Base-by-base conservation (phyloP, 2,113 vertebrate species). In the Tragelaphus buxtoni region DNA sequence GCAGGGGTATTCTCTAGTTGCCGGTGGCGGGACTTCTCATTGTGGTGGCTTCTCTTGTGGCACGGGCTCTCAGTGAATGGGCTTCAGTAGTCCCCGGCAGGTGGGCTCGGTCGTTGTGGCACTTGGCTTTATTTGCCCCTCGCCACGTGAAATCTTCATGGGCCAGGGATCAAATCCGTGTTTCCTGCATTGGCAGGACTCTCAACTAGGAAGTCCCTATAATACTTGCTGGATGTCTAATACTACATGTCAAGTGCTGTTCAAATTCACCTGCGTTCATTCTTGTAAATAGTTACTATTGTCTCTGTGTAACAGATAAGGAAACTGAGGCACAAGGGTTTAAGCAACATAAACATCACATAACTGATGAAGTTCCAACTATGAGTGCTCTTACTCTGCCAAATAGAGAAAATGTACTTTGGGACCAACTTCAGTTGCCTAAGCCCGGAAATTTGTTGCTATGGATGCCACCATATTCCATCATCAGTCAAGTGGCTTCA, bases 341-440 rank as follows among this genome's bases (percentile, higher is more conserved):
- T 82, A 63, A 87, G 63, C 30, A 53, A 61, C 24, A 42, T 42
- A 42, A 42, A 42, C 39, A 42, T 32, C 74, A 77, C 16, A 32
- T 77, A 49, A 49, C 30, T 3, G 10, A 47, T n/a, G 18, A 53
- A 80, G 32, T 80, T n/a, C 49, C 22, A 35, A 24, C 0, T 32
- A 17, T 83, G 63, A 90, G 32, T 22, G 81, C 17, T n/a, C 12
- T 2, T 49, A 89, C 22, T 39, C 16, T 2, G 13, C 4, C 49
- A 65, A 69, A 42, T 4, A 35, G 32, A 82, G 32, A 81, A 35
- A 28, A 49, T 35, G 32, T 5, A 77, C 16, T 30, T 90, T 10
- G 35, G 14, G 26, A 45, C 55, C 0, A 0, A 72, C 51, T 65
- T 61, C 24, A 35, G 39, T 0, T 7, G 82, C 9, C 60, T 4